Conservation (phyloP, 2,797 vertebrate genomes). For the Trachurus trachurus region DNA sequence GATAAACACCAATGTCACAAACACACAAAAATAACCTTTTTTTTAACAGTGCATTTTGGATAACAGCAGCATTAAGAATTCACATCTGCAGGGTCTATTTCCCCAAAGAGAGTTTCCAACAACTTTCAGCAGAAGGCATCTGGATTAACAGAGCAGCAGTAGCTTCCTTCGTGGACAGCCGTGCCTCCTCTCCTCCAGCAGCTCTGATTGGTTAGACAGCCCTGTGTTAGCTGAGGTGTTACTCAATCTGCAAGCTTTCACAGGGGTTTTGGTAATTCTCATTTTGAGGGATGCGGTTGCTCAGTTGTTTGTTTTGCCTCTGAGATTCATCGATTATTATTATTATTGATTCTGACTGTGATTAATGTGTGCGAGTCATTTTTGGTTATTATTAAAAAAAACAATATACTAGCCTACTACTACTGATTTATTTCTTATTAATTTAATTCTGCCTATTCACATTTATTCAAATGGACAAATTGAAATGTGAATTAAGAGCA, state of each 20-base stretch:
- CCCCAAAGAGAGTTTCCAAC: conserved; percentile 48
- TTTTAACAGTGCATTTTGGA: conserved; percentile 23
- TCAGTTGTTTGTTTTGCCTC: background rate
- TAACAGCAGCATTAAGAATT: conserved; percentile 44
- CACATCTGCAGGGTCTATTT: conserved; percentile 64
- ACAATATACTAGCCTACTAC: background rate
- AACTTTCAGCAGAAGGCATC: conserved; percentile 41
- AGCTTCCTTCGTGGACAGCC: background rate
- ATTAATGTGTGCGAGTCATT: conserved; percentile 1
- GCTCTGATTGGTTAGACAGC: conserved; percentile 23
- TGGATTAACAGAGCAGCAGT: conserved; percentile 49
- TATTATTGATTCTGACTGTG: conserved; percentile 2
- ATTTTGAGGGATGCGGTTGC: conserved; percentile 6
- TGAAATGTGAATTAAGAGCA: background rate
- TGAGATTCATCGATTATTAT: too few species aligned
- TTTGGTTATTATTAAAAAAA: background rate
- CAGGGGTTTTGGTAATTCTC: background rate
- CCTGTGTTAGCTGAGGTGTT: background rate
- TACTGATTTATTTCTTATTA: background rate
- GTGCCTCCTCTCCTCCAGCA: conserved; percentile 11
- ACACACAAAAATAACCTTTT: too few species aligned
- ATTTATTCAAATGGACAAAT: background rate
- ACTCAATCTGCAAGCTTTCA: background rate
- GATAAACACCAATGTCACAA: conserved; percentile 5
- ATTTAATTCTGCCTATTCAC: background rate